Percentiles rank a stretch among this genome's conserved stretches.
Evolutionary conservation across 2,888 invertebrate species (phyloP).

Genomic region (Alitta virens): DNA sequence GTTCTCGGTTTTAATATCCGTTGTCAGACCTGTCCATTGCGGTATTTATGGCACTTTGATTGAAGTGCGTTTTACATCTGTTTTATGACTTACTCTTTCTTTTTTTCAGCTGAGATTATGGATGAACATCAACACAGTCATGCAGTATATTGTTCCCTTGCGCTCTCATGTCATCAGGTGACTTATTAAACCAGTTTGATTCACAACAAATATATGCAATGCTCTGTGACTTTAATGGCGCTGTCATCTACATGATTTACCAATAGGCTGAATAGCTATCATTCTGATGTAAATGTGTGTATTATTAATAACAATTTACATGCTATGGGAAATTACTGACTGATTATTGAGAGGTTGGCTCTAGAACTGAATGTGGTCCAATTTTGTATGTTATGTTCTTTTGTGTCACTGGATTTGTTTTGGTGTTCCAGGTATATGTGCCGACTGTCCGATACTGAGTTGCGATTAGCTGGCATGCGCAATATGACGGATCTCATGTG

Average conservation of each 20-base stretch:
- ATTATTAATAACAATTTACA: no score
- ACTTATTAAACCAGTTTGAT: neutral
- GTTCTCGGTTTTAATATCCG: no score
- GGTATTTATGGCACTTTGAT: neutral
- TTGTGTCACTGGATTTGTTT: neutral
- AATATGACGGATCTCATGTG: constrained; percentile 96
- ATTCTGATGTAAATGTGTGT: no score
- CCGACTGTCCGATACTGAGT: constrained; percentile 84
- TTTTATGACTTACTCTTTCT: neutral
- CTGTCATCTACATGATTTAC: no score
- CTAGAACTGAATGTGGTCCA: no score
- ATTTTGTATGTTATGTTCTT: neutral
- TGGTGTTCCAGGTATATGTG: constrained; percentile 82
- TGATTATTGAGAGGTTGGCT: no score
- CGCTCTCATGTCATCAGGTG: constrained; percentile 74
- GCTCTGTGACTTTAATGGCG: no score
- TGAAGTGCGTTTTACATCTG: neutral
- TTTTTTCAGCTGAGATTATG: constrained; percentile 72
- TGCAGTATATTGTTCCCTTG: constrained; percentile 83
- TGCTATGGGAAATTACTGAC: no score
- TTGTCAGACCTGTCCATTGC: no score
- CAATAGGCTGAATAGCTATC: no score
- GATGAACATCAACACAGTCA: constrained; percentile 87
- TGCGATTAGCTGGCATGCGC: constrained; percentile 82
- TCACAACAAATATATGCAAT: no score